A percentile compares a stretch with the other conserved stretches of the same genome.
Conservation (phyloP, 2,797 vertebrate genomes). For the Pseudochirops corinnae region DNA sequence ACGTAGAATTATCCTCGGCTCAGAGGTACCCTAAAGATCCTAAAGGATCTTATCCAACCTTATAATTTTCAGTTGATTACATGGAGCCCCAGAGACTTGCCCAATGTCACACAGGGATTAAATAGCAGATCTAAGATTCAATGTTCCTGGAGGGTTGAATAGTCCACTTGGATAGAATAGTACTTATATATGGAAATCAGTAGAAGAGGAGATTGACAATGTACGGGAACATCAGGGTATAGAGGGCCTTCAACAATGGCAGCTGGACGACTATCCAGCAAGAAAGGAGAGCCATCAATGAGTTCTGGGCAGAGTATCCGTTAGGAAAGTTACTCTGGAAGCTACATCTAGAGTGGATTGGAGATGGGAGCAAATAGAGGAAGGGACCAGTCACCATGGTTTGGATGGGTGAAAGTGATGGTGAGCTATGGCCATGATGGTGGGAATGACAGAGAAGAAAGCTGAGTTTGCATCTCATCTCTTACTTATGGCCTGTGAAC, state of each 20-base stretch:
- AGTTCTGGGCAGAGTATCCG: not conserved
- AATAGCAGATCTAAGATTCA: not conserved
- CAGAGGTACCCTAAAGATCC: not conserved
- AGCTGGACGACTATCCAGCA: not conserved
- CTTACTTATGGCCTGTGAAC: not conserved
- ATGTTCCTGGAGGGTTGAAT: not conserved
- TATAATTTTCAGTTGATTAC: not conserved
- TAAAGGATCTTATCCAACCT: not conserved
- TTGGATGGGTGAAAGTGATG: not conserved
- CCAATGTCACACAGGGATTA: not conserved
- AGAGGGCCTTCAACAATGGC: not conserved
- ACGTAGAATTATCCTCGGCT: not conserved
- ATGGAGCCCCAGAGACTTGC: not conserved
- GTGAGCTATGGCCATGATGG: not conserved
- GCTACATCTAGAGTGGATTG: not conserved
- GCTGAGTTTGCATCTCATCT: not conserved
- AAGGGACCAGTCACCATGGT: not conserved
- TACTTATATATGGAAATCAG: not conserved
- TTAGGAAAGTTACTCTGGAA: not conserved
- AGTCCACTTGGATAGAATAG: not conserved
- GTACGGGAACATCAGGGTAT: not conserved
- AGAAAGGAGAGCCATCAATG: not conserved
- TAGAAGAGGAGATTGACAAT: not conserved
- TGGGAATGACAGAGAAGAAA: not conserved
- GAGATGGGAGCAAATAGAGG: not conserved